Evolutionary conservation across 1,140 invertebrate genomes (phyloP).

Genomic region (Pogonus chalceus): DNA sequence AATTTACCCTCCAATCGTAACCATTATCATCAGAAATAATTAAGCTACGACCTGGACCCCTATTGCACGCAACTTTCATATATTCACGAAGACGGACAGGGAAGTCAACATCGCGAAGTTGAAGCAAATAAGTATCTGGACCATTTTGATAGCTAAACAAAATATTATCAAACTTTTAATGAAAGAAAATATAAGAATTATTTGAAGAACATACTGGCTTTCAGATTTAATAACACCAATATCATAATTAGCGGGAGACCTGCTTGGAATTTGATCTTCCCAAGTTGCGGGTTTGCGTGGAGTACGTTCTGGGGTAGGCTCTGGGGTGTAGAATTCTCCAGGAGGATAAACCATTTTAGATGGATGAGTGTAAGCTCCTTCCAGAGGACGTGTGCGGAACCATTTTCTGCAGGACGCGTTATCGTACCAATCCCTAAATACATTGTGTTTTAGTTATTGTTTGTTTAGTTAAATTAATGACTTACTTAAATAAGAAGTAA

Average conservation of each 20-base stretch:
- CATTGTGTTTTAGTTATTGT: too few relatives aligned
- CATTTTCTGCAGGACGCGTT: constrained; percentile 79
- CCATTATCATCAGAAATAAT: constrained; percentile 54
- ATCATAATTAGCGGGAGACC: constrained; percentile 73
- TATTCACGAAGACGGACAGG: constrained; percentile 83
- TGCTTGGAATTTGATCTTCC: constrained; percentile 60
- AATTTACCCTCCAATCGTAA: constrained; percentile 64
- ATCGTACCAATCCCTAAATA: constrained; percentile 69
- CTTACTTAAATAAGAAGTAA: constrained; percentile 58
- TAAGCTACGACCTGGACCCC: constrained; percentile 55
- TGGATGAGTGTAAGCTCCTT: constrained; percentile 76
- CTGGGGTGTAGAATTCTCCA: constrained; percentile 66
- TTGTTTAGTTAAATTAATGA: too few relatives aligned
- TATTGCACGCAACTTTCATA: constrained; percentile 76
- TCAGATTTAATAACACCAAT: constrained; percentile 70
- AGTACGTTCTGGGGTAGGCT: constrained; percentile 51
- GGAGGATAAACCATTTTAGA: constrained; percentile 92
- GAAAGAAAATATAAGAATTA: constrained; percentile 10
- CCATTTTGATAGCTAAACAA: constrained; percentile 80
- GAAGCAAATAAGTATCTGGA: constrained; percentile 89
- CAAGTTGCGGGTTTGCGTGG: constrained; percentile 39
- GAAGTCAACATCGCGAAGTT: constrained; percentile 85
- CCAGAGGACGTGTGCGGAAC: constrained; percentile 70
- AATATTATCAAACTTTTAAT: constrained; percentile 1
- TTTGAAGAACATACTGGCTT: constrained; percentile 71